Evolutionary conservation across 2,888 invertebrate species (phyloP), one percentile per base, ranked within the genome.

Genomic region (Lacanobia oleracea): DNA sequence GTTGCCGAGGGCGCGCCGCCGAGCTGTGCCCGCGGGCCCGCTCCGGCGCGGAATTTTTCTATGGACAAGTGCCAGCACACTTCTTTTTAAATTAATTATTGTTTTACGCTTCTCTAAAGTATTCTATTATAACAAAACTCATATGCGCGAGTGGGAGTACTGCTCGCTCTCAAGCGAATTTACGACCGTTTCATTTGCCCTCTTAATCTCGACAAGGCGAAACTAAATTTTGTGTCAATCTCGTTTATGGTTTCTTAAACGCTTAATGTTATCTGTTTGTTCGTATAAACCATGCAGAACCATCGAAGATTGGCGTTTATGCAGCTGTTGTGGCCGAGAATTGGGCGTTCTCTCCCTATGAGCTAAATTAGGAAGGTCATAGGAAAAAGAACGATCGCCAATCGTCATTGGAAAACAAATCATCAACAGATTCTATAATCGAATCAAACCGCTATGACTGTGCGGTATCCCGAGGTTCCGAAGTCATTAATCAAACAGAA

Each of bases 71-170:
- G 95, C 95, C 95, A 95, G 88, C 88, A 83, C 89, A 89, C 87
- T 91, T 93, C 92, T 94, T 94, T 93, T 93, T 91, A 94, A 93
- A 95, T 95, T 95, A 95, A 95, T 96, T 95, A 95, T 95, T 94
- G 93, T 95, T 95, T 93, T 94, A 94, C 93, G 91, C 91, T 89
- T 88, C 91, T 93, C 91, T 93, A 92, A 94, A 94, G 90, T 90
- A 92, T 94, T 92, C 91, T 93, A 92, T 93, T 94, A 95, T 93
- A 95, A 93, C 92, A 93, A 90, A 93, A 92, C 90, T 91, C 90
- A 87, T 90, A 88, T 78, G 80, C 87, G 88, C 81, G 90, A 90
- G 93, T 93, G 91, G 92, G 88, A 81, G 91, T 89, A 92, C 91
- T 91, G 93, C 90, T 90, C 84, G 86, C 88, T 87, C 79, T 84